Evolutionary conservation across 2,113 vertebrate species (phyloP).

Genomic region (Pterocles orientalis): DNA sequence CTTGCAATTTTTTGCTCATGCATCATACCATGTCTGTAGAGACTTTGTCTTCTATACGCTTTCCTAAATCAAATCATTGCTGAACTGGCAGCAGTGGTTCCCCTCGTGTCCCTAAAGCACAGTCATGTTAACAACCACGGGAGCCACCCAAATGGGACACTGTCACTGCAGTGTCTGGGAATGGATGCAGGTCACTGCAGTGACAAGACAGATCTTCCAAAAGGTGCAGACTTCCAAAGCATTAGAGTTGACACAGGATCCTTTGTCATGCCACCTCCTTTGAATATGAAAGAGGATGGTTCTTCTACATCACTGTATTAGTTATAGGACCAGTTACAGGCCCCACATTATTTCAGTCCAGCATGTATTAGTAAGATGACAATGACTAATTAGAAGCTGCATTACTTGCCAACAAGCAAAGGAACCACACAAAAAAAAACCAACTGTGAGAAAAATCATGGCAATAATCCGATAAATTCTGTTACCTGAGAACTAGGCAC

Average conservation of each 20-base stretch:
- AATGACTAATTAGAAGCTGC: not conserved
- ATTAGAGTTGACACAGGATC: not conserved
- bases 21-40: not conserved
- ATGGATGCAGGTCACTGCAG: not conserved
- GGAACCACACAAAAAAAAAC: not conserved
- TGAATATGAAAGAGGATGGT: not conserved
- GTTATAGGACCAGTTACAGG: not conserved
- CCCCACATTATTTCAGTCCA: not conserved
- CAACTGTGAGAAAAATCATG: not conserved
- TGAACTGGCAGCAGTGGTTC: not conserved
- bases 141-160: not conserved
- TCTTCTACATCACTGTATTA: not conserved
- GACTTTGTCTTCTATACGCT: not conserved
- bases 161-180: not conserved
- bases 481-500: conserved; percentile 90
- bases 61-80: not conserved
- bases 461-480: conserved; percentile 16
- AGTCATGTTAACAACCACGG: not conserved
- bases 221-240: not conserved
- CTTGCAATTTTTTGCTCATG: not conserved
- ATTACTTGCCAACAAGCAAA: conserved; percentile 23
- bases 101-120: not conserved
- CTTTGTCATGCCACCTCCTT: not conserved
- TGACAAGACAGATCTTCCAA: not conserved
- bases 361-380: not conserved